These are phyloP conservation scores for Thalassophryne amazonica DNA, from an alignment of 2,797 vertebrate species.

Conservation along the genomic window DNA sequence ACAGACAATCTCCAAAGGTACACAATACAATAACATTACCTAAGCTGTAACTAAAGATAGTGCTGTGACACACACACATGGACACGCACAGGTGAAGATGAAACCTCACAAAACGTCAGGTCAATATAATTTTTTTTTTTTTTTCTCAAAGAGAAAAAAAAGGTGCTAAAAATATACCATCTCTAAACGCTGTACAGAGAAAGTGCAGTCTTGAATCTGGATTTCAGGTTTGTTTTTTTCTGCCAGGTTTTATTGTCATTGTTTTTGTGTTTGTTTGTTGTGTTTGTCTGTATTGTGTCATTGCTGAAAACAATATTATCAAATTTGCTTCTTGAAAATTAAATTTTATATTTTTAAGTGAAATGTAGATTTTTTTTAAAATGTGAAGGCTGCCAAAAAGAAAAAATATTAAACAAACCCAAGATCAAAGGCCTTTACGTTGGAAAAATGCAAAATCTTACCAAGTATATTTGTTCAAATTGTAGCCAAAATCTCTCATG, in stretches of 20 bases:
- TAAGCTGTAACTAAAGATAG: constrained; percentile 44
- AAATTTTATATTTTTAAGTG: constrained; percentile 86
- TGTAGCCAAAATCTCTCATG: too few species aligned
- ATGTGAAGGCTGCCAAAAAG: constrained; percentile 67
- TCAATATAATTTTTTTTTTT: constrained; percentile 57
- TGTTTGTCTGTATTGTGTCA: constrained; percentile 78
- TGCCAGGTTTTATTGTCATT: constrained; percentile 58
- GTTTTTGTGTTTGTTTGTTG: constrained; percentile 70
- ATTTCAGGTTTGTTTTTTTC: constrained; percentile 66
- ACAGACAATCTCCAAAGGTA: constrained; percentile 48
- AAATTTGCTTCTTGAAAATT: constrained; percentile 79
- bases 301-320: constrained; percentile 81
- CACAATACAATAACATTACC: constrained; percentile 41
- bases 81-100: constrained; percentile 57
- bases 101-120: constrained; percentile 61
- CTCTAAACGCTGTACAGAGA: constrained; percentile 67
- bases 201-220: constrained; percentile 75
- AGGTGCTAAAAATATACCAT: constrained; percentile 79
- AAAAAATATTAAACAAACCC: constrained; percentile 45
- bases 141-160: constrained; percentile 69
- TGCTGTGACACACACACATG: constrained; percentile 32
- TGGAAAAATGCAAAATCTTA: too few species aligned
- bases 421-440: constrained; percentile 59
- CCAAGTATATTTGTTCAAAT: too few species aligned
- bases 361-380: constrained; percentile 70